Conservation (phyloP, 1,140 invertebrate genomes). For the Drosophila oshimai region DNA sequence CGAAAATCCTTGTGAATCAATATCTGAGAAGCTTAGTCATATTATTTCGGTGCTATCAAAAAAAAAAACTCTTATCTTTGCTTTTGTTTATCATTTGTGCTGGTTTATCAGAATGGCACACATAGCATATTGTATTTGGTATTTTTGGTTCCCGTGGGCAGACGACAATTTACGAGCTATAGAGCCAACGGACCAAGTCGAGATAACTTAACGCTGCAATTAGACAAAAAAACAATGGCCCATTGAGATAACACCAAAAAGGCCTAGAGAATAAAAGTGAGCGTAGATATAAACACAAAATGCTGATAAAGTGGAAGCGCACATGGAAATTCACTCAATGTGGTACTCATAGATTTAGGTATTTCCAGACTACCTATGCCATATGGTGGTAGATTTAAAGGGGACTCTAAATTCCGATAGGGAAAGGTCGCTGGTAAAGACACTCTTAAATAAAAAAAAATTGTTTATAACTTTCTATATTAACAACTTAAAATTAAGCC, state of each 20-base stretch:
- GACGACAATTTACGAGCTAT: slow-evolving; percentile 5
- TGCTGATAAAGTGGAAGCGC: slow-evolving; percentile 22
- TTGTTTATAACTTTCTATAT: no score
- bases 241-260: slow-evolving; percentile 27
- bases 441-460: background rate
- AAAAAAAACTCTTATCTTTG: slow-evolving; percentile 25
- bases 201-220: slow-evolving; percentile 37
- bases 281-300: slow-evolving; percentile 2
- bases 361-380: background rate
- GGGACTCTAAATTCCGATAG: background rate
- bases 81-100: slow-evolving; percentile 12
- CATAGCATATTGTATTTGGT: slow-evolving; percentile 32
- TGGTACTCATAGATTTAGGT: background rate
- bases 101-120: slow-evolving; percentile 71
- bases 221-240: slow-evolving; percentile 42
- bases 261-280: slow-evolving; percentile 20
- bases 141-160: background rate
- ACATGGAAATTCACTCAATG: background rate
- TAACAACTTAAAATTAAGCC: no score
- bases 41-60: slow-evolving; percentile 9
- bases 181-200: slow-evolving; percentile 1
- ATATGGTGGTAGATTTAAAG: slow-evolving; percentile 3
- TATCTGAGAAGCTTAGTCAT: slow-evolving; percentile 50
- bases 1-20: background rate
- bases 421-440: background rate